These are phyloP conservation scores for Ptychodera flava DNA, from an alignment of 35 echinoderm and acorn worm genomes.

Conservation along the genomic window DNA sequence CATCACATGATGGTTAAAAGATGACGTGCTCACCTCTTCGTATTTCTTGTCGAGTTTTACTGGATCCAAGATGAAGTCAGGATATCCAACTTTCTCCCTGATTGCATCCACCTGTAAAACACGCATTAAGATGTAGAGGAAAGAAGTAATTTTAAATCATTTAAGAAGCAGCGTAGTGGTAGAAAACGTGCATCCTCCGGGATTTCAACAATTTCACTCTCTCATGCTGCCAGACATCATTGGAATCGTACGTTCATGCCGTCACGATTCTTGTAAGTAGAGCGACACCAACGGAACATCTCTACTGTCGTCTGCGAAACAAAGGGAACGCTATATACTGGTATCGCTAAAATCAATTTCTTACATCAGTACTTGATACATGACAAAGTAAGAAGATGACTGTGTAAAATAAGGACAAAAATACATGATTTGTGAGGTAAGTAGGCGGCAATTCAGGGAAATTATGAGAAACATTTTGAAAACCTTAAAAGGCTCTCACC, in stretches of 20 bases:
- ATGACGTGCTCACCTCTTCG: constrained; percentile 48
- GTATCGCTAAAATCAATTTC: not conserved
- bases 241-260: not conserved
- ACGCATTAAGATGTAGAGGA: not conserved
- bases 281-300: too few species aligned
- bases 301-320: too few species aligned
- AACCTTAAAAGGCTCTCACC: not conserved
- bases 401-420: not conserved
- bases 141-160: not conserved
- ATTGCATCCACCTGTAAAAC: constrained; percentile 39
- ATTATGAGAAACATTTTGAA: too few species aligned
- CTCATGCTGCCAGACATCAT: not conserved
- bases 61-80: constrained; percentile 71
- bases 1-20: too few species aligned
- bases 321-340: too few species aligned
- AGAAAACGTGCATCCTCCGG: not conserved
- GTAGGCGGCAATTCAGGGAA: not conserved
- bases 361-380: not conserved
- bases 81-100: constrained; percentile 60
- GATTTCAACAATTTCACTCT: not conserved
- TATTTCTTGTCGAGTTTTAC: constrained; percentile 58
- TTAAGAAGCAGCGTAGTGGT: not conserved
- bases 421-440: not conserved
- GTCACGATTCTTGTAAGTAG: too few species aligned
- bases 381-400: not conserved